These are phyloP conservation scores for Tragelaphus imberbis DNA, from an alignment of 2,113 vertebrate species.

Conservation along the genomic window DNA sequence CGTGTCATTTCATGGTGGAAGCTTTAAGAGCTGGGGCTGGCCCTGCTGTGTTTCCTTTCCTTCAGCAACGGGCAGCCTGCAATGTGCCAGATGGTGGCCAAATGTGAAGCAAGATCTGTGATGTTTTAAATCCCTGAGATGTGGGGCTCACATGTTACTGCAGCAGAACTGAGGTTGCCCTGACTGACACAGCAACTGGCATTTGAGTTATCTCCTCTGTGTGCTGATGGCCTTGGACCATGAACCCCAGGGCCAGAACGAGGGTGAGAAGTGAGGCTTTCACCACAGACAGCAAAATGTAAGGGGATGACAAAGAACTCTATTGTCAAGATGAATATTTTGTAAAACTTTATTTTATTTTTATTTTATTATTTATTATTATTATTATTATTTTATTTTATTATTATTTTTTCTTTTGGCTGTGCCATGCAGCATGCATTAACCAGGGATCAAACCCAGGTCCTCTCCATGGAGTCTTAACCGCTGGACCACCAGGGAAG, in stretches of 20 bases:
- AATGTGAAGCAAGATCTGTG: neutral
- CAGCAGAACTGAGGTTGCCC: neutral
- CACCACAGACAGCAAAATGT: neutral
- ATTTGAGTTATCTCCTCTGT: too few relatives aligned
- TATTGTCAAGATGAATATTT: neutral
- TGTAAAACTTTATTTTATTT: neutral
- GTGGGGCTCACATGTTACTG: neutral
- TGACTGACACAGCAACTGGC: neutral
- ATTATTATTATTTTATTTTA: neutral
- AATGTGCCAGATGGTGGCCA: too few relatives aligned
- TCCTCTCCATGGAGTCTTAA: neutral
- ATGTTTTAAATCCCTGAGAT: neutral
- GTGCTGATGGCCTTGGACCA: neutral
- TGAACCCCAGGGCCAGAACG: neutral
- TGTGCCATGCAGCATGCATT: neutral
- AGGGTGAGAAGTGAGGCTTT: neutral
- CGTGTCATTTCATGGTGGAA: fast-evolving
- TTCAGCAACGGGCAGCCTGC: neutral
- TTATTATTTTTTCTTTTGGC: neutral
- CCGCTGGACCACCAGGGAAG: neutral
- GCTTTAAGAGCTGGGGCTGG: neutral
- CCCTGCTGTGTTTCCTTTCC: neutral
- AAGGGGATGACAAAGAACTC: neutral
- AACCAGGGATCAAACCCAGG: neutral
- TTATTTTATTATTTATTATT: too few relatives aligned